phyloP scores from a whole-genome alignment of 2,113 vertebrate species.

The Trinectes maculatus region DNA sequence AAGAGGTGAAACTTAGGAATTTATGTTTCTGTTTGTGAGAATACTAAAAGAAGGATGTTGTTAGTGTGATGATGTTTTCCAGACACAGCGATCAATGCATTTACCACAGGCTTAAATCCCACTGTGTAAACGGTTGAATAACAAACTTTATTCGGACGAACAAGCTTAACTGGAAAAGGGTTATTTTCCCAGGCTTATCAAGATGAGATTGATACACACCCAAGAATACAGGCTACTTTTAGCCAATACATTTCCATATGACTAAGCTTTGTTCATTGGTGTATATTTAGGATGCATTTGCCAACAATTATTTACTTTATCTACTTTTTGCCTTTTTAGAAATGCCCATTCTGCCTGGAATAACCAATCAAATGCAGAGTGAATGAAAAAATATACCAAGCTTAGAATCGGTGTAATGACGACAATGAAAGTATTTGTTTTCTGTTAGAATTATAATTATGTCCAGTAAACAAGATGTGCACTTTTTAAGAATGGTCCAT shows the following conservation, averaged over 20 bases:
- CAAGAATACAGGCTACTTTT: conserved; percentile 22
- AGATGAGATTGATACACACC: conserved; percentile 18
- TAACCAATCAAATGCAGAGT: background rate
- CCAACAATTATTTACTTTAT: conserved; percentile 2
- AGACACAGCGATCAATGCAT: conserved; percentile 8
- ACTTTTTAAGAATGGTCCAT: too few species aligned
- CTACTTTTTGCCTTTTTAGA: background rate
- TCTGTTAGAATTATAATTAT: background rate
- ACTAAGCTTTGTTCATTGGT: conserved; percentile 4
- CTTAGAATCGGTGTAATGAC: background rate
- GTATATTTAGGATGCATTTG: background rate
- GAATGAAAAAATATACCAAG: background rate
- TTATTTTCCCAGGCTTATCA: conserved; percentile 19
- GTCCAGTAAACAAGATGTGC: too few species aligned
- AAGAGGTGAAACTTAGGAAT: conserved; percentile 65
- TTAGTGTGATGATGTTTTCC: background rate
- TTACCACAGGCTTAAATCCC: conserved; percentile 16
- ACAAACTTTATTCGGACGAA: conserved; percentile 16
- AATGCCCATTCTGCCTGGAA: background rate
- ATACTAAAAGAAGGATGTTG: conserved; percentile 23
- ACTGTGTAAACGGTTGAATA: conserved; percentile 29
- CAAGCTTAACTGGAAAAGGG: conserved; percentile 22
- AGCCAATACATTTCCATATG: conserved; percentile 19
- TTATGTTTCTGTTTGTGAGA: background rate
- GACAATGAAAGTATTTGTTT: background rate